Evolutionary conservation across 2,888 invertebrate species (phyloP).

Genomic region (Temnothorax unifasciatus): DNA sequence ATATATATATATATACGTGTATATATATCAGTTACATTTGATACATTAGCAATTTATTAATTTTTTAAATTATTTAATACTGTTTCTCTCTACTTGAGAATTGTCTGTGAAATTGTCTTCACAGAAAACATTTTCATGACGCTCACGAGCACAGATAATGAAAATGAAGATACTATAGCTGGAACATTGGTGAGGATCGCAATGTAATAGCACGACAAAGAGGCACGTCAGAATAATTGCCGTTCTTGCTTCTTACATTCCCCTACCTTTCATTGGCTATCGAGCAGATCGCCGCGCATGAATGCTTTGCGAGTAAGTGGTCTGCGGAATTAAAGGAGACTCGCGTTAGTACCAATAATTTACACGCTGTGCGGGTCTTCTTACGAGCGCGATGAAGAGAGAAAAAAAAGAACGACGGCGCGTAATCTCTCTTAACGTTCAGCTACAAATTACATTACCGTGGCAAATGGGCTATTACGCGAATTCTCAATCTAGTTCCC

Average conservation of each 20-base stretch:
- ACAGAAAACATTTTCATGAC: neutral
- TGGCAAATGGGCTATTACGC: conserved; percentile 53
- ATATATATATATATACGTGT: no score
- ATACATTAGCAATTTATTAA: neutral
- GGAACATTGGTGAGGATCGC: conserved; percentile 6
- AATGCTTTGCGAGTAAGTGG: conserved; percentile 42
- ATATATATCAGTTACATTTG: neutral
- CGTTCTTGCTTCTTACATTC: conserved; percentile 32
- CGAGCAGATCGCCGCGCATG: conserved; percentile 27
- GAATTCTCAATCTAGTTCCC: conserved; percentile 48
- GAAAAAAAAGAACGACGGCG: neutral
- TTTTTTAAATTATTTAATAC: neutral
- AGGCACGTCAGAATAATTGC: conserved; percentile 38
- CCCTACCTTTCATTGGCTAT: conserved; percentile 43
- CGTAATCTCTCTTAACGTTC: conserved; percentile 40
- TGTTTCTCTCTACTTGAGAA: neutral
- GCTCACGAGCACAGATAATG: neutral
- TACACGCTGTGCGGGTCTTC: conserved; percentile 40
- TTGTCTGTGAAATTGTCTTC: neutral
- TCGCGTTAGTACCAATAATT: conserved; percentile 49
- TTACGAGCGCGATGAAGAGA: neutral
- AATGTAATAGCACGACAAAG: conserved; percentile 29
- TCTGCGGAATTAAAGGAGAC: conserved; percentile 52
- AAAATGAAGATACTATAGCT: neutral
- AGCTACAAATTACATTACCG: conserved; percentile 48